Evolutionary conservation across 1,140 invertebrate species (phyloP).

Genomic region (Tachypleus tridentatus): DNA sequence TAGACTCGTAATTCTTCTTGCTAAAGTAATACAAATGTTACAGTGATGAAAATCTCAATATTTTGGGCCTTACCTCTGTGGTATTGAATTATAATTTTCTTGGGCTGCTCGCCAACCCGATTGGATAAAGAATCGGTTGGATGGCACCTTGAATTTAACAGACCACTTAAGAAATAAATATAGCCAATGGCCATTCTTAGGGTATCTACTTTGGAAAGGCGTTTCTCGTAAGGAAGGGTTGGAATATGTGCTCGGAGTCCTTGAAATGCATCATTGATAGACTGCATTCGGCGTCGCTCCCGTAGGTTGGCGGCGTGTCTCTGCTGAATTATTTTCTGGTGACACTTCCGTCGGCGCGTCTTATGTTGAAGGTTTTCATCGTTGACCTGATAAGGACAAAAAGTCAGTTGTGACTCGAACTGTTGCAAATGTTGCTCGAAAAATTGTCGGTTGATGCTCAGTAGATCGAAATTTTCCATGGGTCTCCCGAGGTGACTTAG

Average conservation of each 20-base stretch:
- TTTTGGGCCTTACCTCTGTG: constrained; percentile 42
- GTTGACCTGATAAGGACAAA: background rate
- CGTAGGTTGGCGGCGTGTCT: constrained; percentile 84
- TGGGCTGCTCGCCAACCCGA: constrained; percentile 39
- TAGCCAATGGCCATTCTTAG: constrained; percentile 86
- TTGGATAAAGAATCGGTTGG: constrained; percentile 30
- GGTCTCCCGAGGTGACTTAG: too few relatives aligned
- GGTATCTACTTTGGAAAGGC: constrained; percentile 88
- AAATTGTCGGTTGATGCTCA: constrained; percentile 4
- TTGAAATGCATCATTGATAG: constrained; percentile 90
- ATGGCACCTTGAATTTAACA: constrained; percentile 56
- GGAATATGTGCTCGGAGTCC: constrained; percentile 78
- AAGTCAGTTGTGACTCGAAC: background rate
- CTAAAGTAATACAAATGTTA: too few relatives aligned
- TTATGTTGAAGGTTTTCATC: constrained; percentile 1
- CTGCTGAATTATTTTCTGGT: constrained; percentile 62
- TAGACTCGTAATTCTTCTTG: too few relatives aligned
- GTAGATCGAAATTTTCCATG: constrained; percentile 9
- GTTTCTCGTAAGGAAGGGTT: constrained; percentile 85
- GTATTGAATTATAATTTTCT: constrained; percentile 43
- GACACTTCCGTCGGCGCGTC: constrained; percentile 12
- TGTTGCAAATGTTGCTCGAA: constrained; percentile 3
- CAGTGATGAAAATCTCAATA: too few relatives aligned
- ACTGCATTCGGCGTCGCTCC: constrained; percentile 84
- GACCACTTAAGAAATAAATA: constrained; percentile 77